Conservation (phyloP, 2,113 vertebrate species). For the Amphilophus citrinellus region DNA sequence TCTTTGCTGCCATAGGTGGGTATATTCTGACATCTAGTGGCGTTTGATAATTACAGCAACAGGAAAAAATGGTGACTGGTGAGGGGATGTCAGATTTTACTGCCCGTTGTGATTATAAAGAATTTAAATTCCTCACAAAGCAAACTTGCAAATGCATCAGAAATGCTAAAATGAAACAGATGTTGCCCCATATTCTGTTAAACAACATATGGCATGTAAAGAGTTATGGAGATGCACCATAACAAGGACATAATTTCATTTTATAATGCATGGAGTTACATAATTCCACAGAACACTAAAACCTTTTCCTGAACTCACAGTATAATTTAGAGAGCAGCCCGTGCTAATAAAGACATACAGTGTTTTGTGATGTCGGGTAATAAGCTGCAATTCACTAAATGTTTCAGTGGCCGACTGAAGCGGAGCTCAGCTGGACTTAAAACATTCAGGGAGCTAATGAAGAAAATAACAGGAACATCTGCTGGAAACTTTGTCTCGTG, state of each 20-base stretch:
- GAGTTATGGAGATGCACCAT: not conserved
- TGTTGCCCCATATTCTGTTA: not conserved
- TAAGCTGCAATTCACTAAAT: not conserved
- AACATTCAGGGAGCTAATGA: not conserved
- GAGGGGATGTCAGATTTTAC: not conserved
- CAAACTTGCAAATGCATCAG: not conserved
- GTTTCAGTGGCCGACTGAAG: conserved; percentile 2
- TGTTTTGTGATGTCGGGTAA: not conserved
- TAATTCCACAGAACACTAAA: conserved; percentile 3
- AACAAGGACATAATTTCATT: not conserved
- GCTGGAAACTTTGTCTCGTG: conserved; percentile 9
- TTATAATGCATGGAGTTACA: not conserved
- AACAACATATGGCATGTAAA: conserved; percentile 2
- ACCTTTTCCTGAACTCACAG: not conserved
- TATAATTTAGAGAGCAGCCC: not conserved
- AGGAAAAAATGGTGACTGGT: not conserved
- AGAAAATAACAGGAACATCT: conserved; percentile 28
- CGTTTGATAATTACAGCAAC: not conserved
- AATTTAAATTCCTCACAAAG: not conserved
- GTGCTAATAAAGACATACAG: not conserved
- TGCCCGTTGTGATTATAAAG: not conserved
- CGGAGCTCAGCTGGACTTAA: not conserved
- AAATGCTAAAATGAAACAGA: not conserved
- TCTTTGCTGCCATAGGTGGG: not conserved
- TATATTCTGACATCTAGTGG: conserved; percentile 72